Conservation (phyloP, 2,888 invertebrate genomes). For the Tetranychus piercei region DNA sequence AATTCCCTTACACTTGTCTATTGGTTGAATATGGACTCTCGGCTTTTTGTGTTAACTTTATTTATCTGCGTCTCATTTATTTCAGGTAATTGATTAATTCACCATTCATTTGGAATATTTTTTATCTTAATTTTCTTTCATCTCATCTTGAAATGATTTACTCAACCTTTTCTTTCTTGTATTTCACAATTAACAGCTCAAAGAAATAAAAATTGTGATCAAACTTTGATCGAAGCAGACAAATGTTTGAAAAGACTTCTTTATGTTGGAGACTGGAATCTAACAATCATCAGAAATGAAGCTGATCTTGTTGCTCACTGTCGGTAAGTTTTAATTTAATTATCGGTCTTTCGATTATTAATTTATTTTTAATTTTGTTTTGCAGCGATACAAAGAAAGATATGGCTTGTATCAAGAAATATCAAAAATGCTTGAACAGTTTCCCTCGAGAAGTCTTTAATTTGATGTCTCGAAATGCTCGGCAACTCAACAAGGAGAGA, state of each 20-base stretch:
- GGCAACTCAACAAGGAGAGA: background rate
- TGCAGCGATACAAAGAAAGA: background rate
- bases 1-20: background rate
- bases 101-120: background rate
- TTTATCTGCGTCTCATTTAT: background rate
- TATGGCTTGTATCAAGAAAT: background rate
- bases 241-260: conserved; percentile 4
- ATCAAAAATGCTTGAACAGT: background rate
- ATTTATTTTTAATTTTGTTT: no score
- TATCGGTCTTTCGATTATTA: background rate
- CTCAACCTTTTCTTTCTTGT: background rate
- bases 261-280: conserved; percentile 7
- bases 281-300: background rate
- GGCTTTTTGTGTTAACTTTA: background rate
- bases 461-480: background rate
- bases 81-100: background rate
- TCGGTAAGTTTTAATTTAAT: background rate
- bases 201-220: background rate
- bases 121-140: background rate
- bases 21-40: background rate
- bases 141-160: background rate
- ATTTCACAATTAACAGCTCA: background rate
- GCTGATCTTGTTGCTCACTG: background rate
- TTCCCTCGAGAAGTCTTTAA: conserved; percentile 7
- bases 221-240: conserved; percentile 2